Evolutionary conservation across 2,888 invertebrate genomes (phyloP), one percentile per base, ranked within the genome.

Genomic region (Idaea aversata): DNA sequence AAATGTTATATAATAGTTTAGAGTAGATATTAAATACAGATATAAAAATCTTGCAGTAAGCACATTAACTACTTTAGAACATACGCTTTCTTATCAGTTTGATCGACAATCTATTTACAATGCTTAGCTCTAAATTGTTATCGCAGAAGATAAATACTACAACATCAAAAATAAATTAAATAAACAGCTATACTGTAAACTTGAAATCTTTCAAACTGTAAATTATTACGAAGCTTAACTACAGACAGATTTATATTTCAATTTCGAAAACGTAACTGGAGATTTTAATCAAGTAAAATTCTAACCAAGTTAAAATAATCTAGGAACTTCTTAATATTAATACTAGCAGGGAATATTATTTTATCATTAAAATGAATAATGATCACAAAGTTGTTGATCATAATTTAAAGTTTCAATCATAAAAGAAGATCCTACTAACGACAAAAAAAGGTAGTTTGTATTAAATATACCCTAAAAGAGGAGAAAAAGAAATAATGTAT

Each of bases 31-130:
- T 72, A 59, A 75, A 80, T 65, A 71, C 73, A 77, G 76, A 70
- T 67, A 65, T 65, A 67, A 63, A 64, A 67, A 59, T 64, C 61
- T 63, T 67, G 79, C 79, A 75, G 76, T 82, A 82, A 87, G 86
- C 85, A 87, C 81, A 81, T 84, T 86, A 88, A 81, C 89, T 92
- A 91, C 82, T 92, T 92, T 92, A 92, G 92, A 92, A 92, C 90
- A 77, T 82, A 85, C 92, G 92, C 92, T 91, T 92, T 88, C 82
- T 81, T 74, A 13, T 80, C 81, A 81, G 74, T 83, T 81, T 81
- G 79, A 77, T 75, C 72, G 73, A 77, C 74, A 75, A 66, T 70
- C 71, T 78, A 78, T 70, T 68, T 80, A 82, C 79, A 81, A 73
- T 71, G 64, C 74, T 77, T 77, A 80, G 57, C 36, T n/a, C 59